Percentiles rank a stretch among this genome's conserved stretches.
Evolutionary conservation across 2,797 vertebrate genomes (phyloP).

Genomic region (Columba guinea): DNA sequence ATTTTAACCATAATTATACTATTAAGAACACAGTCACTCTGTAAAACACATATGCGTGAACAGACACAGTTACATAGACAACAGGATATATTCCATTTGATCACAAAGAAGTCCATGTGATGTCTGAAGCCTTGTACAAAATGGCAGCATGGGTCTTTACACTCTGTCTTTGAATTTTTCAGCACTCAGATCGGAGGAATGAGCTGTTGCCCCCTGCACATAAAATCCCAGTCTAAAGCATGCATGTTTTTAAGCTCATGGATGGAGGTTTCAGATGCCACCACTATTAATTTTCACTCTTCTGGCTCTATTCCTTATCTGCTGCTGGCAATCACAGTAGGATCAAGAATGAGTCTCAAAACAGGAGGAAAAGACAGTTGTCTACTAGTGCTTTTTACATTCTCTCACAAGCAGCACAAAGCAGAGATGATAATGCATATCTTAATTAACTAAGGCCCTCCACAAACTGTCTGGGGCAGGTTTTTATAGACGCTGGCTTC

Average conservation of each 20-base stretch:
- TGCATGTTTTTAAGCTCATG: constrained; percentile 3
- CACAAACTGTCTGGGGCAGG: constrained; percentile 31
- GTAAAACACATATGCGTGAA: background rate
- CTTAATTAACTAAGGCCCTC: constrained; percentile 54
- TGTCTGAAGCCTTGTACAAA: background rate
- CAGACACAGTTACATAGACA: background rate
- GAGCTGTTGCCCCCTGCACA: background rate
- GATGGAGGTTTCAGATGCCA: constrained; percentile 40
- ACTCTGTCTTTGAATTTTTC: background rate
- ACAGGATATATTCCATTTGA: background rate
- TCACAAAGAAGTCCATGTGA: background rate
- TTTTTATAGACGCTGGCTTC: constrained; percentile 41
- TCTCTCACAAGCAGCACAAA: constrained; percentile 27
- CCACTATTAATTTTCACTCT: constrained; percentile 58
- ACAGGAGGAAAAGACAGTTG: constrained; percentile 48
- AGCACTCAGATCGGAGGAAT: background rate
- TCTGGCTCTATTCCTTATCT: constrained; percentile 55
- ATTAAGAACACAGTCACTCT: background rate
- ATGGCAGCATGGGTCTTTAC: constrained; percentile 5
- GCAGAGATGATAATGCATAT: constrained; percentile 30
- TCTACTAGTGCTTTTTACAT: constrained; percentile 55
- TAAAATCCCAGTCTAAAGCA: background rate
- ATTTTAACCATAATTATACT: background rate
- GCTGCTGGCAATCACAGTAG: constrained; percentile 58
- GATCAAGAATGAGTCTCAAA: constrained; percentile 56